A percentile compares a stretch with the other conserved stretches of the same genome.
phyloP scores from a whole-genome alignment of 2,797 vertebrate species.

The Xiphophorus birchmanni region DNA sequence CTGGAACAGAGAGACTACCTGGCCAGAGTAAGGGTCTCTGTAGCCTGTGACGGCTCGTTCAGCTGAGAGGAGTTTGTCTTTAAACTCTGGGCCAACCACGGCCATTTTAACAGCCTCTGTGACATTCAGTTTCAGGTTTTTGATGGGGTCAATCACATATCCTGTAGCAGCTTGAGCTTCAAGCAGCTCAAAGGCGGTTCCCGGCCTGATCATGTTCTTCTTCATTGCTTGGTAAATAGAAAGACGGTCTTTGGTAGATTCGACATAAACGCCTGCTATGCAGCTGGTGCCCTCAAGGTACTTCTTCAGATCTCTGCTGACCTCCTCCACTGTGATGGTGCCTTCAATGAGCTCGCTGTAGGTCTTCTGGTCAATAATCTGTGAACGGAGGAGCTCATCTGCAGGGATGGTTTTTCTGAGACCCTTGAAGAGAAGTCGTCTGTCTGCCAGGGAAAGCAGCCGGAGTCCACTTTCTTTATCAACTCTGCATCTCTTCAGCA shows the following conservation, averaged over 20 bases:
- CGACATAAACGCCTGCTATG: constrained; percentile 93
- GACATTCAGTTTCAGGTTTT: constrained; percentile 93
- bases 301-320: constrained; percentile 88
- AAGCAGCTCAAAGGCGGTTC: constrained; percentile 95
- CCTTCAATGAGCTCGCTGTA: constrained; percentile 90
- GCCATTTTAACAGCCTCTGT: constrained; percentile 91
- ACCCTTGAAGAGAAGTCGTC: constrained; percentile 90
- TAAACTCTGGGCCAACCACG: constrained; percentile 94
- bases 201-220: constrained; percentile 96
- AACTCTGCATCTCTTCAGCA: constrained; percentile 86
- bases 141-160: constrained; percentile 95
- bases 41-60: constrained; percentile 96
- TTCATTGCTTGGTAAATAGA: constrained; percentile 99
- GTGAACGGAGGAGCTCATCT: constrained; percentile 91
- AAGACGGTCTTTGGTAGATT: constrained; percentile 91
- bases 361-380: constrained; percentile 90
- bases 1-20: constrained; percentile 96
- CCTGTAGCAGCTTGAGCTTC: constrained; percentile 97
- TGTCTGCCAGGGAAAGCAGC: constrained; percentile 87
- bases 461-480: constrained; percentile 84
- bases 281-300: constrained; percentile 95
- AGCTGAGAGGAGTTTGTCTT: constrained; percentile 95
- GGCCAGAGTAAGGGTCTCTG: constrained; percentile 92
- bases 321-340: constrained; percentile 88
- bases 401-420: constrained; percentile 93